Evolutionary conservation across 2,888 invertebrate genomes (phyloP).

Genomic region (Dorcus parallelipipedus): DNA sequence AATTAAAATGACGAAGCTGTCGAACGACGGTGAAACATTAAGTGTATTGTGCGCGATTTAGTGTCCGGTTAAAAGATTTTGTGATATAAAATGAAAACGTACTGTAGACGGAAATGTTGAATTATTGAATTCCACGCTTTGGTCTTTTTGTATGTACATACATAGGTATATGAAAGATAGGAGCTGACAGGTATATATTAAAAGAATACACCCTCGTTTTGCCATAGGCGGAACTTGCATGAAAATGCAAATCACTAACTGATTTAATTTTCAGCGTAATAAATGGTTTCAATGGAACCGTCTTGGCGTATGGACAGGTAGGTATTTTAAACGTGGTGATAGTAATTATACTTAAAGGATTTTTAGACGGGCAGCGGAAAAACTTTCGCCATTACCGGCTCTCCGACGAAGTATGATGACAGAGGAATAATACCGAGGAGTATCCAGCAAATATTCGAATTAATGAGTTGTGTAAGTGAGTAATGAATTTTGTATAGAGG

Average conservation of each 20-base stretch:
- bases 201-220: no score
- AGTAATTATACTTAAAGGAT: slow-evolving; percentile 1
- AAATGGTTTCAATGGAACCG: slow-evolving; percentile 55
- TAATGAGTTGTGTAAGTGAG: slow-evolving; percentile 43
- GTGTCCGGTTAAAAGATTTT: no score
- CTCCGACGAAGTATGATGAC: slow-evolving; percentile 43
- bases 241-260: background rate
- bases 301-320: slow-evolving; percentile 58
- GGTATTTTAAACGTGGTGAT: slow-evolving; percentile 9
- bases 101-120: background rate
- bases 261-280: slow-evolving; percentile 45
- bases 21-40: no score
- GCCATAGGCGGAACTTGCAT: no score
- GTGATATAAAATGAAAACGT: no score
- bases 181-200: no score
- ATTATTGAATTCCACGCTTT: background rate
- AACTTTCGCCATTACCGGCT: slow-evolving; percentile 54
- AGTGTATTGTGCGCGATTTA: no score
- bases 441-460: slow-evolving; percentile 50
- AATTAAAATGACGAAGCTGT: no score
- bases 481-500: background rate
- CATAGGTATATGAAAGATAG: no score
- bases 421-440: slow-evolving; percentile 54
- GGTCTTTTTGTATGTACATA: no score
- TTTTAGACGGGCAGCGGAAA: slow-evolving; percentile 56